Base-by-base conservation (phyloP, 92 coral and sea anemone genomes). In the Porites lobata region DNA sequence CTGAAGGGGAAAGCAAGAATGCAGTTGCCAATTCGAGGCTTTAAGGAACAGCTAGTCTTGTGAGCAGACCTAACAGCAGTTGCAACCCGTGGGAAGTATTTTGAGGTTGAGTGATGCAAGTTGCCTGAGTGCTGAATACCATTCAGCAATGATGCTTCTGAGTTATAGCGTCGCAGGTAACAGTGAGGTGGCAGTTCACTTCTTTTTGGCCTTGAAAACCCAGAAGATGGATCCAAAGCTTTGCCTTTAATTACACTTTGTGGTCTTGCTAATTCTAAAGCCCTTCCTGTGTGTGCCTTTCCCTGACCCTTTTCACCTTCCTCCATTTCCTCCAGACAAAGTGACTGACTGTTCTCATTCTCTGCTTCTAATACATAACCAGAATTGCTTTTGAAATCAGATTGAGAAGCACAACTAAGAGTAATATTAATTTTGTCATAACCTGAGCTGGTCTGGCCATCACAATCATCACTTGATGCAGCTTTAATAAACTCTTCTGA, bases 1-100 rank as follows among this genome's bases (percentile, higher is more conserved):
- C 91, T 95, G 80, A 95, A 95, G 18, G 98, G 98, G 75, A 95
- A 95, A 8, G 89, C 93, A 29, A 95, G 87, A 50, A 91, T 78
- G 72, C 88, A 95, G 66, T 95, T 90, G 10, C 98, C 98, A 52
- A 91, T 71, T 67, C 71, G 90, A 53, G 95, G 53, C 74, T 84
- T 84, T 65, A 75, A 11, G 22, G 64, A 63, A 2, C 12, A 32
- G 26, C 50, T 57, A 18, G 11, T 61, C 66, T 69, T 69, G 54
- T 43, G 32, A 17, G 15, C 11, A 1, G 4, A 17, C n/a, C 29
- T 43, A 32, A 63, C 3, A 17, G 52, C 38, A 20, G 43, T 69
- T 43, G 77, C 18, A 12, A n/a, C 13, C 78, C 38, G 57, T 38
- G 65, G 24, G 17, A 76, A 29, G 68, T 66, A 69, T 68, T 43